Base-by-base conservation (phyloP, 2,888 invertebrate genomes). In the Alitta virens region DNA sequence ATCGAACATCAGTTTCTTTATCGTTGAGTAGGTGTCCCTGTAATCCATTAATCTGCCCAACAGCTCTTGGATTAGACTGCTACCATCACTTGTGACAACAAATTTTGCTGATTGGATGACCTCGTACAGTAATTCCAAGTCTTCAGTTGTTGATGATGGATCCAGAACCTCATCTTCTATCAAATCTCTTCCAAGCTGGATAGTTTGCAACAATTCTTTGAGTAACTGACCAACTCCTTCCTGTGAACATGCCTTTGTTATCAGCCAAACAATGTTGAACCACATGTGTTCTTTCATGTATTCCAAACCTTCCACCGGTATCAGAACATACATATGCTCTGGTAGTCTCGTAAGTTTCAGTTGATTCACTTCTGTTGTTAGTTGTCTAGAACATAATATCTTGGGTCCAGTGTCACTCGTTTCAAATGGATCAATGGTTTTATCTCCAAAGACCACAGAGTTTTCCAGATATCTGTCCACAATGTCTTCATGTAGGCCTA, bases 201-300 rank as follows among this genome's bases (percentile, higher is more conserved):
- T 40, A 12, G 60, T 21, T 5, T 51, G n/a, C 1, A 59, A 18
- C 7, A 64, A 7, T 25, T 68, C 68, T 18, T 59, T 50, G 16
- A 59, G 18, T 2, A 68, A 33, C n/a, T n/a, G n/a, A n/a, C n/a
- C n/a, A n/a, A n/a, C n/a, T n/a, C n/a, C n/a, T 1, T 33, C 26
- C 3, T 26, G 49, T 21, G 56, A 14, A 16, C 50, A 26, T 1
- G 33, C 23, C 43, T 68, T 68, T 2, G 66, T 56, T 26, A 18
- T 40, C 52, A 68, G 43, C 68, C 68, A 68, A 16, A 56, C 24
- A 18, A 56, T 56, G 51, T 68, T 59, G 59, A 68, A 65, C 9
- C 68, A 52, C 26, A 68, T 40, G 9, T 26, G 23, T n/a, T 63
- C 27, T 27, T 58, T 68, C 43, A 62, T n/a, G 5, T 57, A 33